These are phyloP conservation scores for Heteropelma amictum DNA, from an alignment of 2,888 invertebrate genomes.

Conservation along the genomic window DNA sequence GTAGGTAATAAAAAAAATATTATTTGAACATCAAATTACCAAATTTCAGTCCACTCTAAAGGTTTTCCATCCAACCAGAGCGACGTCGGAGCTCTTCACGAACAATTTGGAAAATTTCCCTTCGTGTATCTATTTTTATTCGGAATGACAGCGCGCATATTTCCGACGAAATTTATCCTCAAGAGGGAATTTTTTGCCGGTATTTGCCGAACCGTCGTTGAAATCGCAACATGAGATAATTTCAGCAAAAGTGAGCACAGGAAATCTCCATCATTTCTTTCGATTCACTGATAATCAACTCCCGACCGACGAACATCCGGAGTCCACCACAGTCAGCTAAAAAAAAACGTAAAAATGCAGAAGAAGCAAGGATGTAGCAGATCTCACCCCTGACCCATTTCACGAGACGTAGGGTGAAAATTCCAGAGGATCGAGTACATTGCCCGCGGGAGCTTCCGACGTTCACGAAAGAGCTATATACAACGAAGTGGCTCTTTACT, in stretches of 20 bases:
- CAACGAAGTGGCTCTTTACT: slow-evolving; percentile 19
- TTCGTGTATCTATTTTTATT: background rate
- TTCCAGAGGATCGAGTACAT: slow-evolving; percentile 45
- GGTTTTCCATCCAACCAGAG: too few species aligned
- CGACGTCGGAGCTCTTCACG: background rate
- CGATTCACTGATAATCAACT: slow-evolving; percentile 49
- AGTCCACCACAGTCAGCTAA: slow-evolving; percentile 10
- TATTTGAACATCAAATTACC: too few species aligned
- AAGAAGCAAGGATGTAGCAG: background rate
- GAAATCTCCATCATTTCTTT: slow-evolving; percentile 23
- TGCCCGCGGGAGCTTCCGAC: slow-evolving; percentile 40
- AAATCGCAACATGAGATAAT: too few species aligned
- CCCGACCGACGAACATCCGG: slow-evolving; percentile 7
- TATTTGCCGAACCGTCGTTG: slow-evolving; percentile 29
- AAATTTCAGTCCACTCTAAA: too few species aligned
- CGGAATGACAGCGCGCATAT: background rate
- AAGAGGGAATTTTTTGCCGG: background rate
- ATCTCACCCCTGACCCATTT: slow-evolving; percentile 69
- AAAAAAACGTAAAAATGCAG: background rate
- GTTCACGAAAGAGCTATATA: slow-evolving; percentile 29
- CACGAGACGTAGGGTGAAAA: slow-evolving; percentile 49
- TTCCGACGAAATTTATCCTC: background rate
- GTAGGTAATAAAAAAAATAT: too few species aligned
- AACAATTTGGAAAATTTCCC: background rate
- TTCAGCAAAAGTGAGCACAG: background rate